A percentile compares a stretch with the other conserved stretches of the same genome.
Evolutionary conservation across 2,888 invertebrate species (phyloP).

Genomic region (Tanaodytes sp.): DNA sequence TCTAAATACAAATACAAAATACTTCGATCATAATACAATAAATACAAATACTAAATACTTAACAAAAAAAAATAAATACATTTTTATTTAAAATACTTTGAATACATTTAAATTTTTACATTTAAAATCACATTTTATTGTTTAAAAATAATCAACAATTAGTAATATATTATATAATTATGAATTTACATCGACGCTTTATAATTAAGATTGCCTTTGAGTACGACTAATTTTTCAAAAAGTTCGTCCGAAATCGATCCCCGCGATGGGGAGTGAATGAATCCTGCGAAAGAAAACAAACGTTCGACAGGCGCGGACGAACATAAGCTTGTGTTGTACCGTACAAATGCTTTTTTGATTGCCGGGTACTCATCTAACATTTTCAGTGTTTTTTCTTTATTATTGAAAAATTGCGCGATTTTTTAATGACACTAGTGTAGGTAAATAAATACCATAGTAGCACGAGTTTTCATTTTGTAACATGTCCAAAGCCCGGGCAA

Average conservation of each 20-base stretch:
- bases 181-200: too few relatives aligned
- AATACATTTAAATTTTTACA: too few relatives aligned
- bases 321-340: conserved; percentile 26
- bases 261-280: conserved; percentile 17
- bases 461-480: neutral
- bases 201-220: neutral
- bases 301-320: conserved; percentile 19
- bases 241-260: conserved; percentile 3
- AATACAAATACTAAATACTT: too few relatives aligned
- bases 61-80: too few relatives aligned
- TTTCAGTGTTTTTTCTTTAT: conserved; percentile 11
- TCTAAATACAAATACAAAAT: too few relatives aligned
- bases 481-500: conserved; percentile 8
- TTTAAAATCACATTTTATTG: too few relatives aligned
- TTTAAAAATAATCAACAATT: too few relatives aligned
- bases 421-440: conserved; percentile 5
- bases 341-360: conserved; percentile 19
- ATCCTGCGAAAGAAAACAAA: conserved; percentile 25
- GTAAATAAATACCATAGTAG: conserved; percentile 5
- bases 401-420: too few relatives aligned
- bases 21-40: too few relatives aligned
- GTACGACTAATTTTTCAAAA: conserved; percentile 20
- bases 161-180: too few relatives aligned
- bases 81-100: too few relatives aligned
- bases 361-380: conserved; percentile 12